phyloP scores from a whole-genome alignment of 2,113 vertebrate species.

The Tricholaema leucomelas region DNA sequence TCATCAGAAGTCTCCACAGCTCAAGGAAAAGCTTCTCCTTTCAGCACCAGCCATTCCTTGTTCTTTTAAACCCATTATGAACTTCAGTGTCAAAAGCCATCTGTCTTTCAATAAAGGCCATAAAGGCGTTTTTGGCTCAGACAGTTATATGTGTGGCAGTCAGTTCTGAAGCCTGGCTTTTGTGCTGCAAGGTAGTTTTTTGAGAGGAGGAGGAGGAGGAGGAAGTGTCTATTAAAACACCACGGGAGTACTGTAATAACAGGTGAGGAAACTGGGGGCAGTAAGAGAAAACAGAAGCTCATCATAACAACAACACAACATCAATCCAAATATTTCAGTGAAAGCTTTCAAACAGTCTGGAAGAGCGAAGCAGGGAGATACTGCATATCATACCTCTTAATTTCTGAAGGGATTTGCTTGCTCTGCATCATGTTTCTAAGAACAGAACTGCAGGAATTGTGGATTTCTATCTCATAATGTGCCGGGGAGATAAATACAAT shows the following conservation, averaged over 20 bases:
- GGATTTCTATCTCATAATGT: not conserved
- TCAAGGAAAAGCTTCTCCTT: not conserved
- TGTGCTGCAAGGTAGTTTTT: not conserved
- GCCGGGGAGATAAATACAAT: not conserved
- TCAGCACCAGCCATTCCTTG: not conserved
- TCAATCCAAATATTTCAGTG: not conserved
- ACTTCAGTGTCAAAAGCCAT: not conserved
- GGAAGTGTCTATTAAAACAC: not conserved
- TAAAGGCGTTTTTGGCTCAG: not conserved
- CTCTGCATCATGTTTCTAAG: not conserved
- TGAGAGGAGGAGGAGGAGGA: not conserved
- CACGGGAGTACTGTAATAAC: not conserved
- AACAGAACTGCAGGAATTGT: not conserved
- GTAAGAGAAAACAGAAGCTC: not conserved
- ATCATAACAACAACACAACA: not conserved
- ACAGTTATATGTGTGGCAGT: not conserved
- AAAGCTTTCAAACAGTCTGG: not conserved
- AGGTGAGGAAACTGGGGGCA: not conserved
- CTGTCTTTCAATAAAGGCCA: not conserved
- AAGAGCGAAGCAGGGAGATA: not conserved
- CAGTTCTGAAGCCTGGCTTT: not conserved
- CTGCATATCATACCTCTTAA: rapidly evolving
- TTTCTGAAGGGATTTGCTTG: not conserved
- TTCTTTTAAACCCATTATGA: not conserved
- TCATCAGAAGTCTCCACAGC: not conserved